Conservation (phyloP, 2,113 vertebrate genomes). For the Uria aalge region DNA sequence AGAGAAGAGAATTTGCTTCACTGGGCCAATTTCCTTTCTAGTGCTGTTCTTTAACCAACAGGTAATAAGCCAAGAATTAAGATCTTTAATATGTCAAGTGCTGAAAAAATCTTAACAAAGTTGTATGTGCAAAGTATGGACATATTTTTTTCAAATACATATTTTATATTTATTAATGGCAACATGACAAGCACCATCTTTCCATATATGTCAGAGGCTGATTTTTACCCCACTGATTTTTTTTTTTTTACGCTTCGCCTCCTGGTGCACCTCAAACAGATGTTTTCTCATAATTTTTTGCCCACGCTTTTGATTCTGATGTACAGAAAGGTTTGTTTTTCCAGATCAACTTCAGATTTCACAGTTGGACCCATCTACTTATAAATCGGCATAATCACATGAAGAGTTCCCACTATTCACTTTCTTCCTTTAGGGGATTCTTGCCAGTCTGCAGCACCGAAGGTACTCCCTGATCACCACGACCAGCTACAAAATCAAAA, state of each 20-base stretch:
- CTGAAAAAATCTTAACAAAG: not conserved
- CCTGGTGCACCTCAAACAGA: not conserved
- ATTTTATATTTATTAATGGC: not conserved
- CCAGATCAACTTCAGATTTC: not conserved
- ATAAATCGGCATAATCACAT: not conserved
- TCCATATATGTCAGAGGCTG: not conserved
- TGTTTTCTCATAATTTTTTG: not conserved
- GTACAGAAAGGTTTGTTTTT: not conserved
- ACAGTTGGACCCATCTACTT: not conserved
- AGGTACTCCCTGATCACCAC: not conserved
- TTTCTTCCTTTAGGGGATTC: not conserved
- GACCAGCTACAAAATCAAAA: not conserved
- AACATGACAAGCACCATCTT: not conserved
- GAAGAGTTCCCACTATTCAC: not conserved
- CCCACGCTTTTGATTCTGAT: not conserved
- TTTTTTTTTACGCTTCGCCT: not conserved
- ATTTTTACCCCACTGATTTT: not conserved
- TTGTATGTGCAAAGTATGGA: not conserved
- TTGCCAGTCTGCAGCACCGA: not conserved
- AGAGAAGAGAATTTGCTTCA: not conserved
- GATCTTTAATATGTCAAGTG: not conserved
- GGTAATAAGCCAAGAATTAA: not conserved
- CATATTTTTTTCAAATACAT: not conserved
- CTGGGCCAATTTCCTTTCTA: not conserved
- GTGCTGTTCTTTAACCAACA: not conserved